phyloP scores from a whole-genome alignment of 2,113 vertebrate species.

The Oriolus oriolus region DNA sequence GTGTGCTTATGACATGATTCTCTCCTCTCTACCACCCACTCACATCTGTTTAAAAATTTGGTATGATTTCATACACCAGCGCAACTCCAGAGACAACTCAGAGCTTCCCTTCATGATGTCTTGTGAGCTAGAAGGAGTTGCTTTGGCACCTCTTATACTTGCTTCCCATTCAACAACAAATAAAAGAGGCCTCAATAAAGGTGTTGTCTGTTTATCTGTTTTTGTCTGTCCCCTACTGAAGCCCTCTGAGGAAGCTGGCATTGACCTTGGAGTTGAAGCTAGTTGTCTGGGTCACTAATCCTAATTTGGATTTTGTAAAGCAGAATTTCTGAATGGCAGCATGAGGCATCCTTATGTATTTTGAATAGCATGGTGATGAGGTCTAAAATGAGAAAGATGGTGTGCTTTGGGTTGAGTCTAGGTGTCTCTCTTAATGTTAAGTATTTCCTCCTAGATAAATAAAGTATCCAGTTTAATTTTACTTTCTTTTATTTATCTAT shows the following conservation, averaged over 20 bases:
- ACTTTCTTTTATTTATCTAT: background rate
- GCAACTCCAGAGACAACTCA: background rate
- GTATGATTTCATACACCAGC: background rate
- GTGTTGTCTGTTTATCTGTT: background rate
- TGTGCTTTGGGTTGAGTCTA: background rate
- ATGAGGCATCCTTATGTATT: background rate
- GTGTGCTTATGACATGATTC: background rate
- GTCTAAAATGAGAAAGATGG: background rate
- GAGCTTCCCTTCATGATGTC: background rate
- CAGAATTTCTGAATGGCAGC: background rate
- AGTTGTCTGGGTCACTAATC: background rate
- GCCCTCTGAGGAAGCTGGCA: background rate
- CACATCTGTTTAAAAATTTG: slow-evolving; percentile 27
- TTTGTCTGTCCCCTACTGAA: background rate
- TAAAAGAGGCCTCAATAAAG: background rate
- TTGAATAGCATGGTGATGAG: background rate
- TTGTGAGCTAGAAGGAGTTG: background rate
- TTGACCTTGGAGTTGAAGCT: background rate
- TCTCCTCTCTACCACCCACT: background rate
- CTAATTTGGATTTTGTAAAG: background rate
- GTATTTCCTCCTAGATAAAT: background rate
- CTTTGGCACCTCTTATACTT: background rate
- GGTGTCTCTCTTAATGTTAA: background rate
- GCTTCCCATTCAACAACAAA: background rate
- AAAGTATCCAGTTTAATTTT: background rate